Conservation (phyloP, 64 coral and sea anemone genomes). For the Montipora foliosa region DNA sequence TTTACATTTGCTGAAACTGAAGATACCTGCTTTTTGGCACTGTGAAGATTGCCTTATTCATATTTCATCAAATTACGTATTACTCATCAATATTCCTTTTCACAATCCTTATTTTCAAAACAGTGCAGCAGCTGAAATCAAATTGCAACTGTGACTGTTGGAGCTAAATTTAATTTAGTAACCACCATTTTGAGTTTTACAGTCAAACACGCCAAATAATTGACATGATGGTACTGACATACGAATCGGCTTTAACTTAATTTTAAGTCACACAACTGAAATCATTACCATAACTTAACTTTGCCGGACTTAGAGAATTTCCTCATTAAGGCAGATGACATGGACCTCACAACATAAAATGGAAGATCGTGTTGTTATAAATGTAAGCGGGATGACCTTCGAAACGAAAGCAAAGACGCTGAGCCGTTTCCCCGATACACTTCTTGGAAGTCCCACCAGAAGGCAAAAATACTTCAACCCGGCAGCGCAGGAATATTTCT, state of each 20-base stretch:
- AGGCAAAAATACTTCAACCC: conserved; percentile 77
- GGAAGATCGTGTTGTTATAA: conserved; percentile 89
- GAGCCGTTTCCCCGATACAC: conserved; percentile 84
- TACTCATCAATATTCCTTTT: not conserved
- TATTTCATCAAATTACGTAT: conserved; percentile 34
- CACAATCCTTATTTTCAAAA: conserved; percentile 20
- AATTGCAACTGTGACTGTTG: not conserved
- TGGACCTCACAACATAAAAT: conserved; percentile 35
- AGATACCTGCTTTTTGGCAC: not conserved
- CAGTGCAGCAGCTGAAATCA: conserved; percentile 20
- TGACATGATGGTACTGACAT: no score
- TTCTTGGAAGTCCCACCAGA: conserved; percentile 87
- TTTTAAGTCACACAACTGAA: not conserved
- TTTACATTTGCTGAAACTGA: not conserved
- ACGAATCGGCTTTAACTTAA: not conserved
- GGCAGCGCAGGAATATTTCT: conserved; percentile 83
- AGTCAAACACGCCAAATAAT: not conserved
- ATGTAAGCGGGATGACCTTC: conserved; percentile 94
- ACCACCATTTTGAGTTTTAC: not conserved
- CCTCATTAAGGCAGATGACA: not conserved
- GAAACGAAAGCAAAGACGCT: conserved; percentile 83
- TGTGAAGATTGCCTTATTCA: conserved; percentile 7
- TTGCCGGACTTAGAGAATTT: conserved; percentile 1
- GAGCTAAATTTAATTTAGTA: not conserved
- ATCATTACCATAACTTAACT: not conserved